These are phyloP conservation scores for Oryctolagus cuniculus DNA, from an alignment of 2,113 vertebrate genomes.

Conservation along the genomic window DNA sequence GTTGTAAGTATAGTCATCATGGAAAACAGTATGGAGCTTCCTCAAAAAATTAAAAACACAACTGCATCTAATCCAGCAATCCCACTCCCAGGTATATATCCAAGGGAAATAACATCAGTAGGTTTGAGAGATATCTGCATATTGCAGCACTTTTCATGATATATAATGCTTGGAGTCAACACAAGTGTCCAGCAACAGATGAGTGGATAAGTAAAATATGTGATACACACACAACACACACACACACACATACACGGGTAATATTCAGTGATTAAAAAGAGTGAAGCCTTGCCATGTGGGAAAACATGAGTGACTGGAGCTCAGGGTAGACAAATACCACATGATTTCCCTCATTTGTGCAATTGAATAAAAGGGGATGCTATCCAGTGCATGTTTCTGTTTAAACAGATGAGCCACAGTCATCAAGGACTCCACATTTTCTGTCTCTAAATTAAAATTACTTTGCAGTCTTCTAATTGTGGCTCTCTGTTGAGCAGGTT, in stretches of 20 bases:
- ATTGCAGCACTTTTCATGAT: not conserved
- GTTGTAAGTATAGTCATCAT: too few relatives aligned
- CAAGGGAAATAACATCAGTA: not conserved
- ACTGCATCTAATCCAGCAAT: too few relatives aligned
- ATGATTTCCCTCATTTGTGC: not conserved
- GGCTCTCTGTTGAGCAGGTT: slow-evolving; percentile 27
- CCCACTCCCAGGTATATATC: not conserved
- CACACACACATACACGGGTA: too few relatives aligned
- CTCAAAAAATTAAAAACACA: not conserved
- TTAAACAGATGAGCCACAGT: not conserved
- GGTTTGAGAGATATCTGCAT: not conserved
- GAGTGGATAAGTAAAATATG: not conserved
- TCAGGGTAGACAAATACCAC: not conserved
- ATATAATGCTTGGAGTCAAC: not conserved
- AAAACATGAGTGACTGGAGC: not conserved
- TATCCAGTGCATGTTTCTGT: slow-evolving; percentile 20
- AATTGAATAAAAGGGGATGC: not conserved
- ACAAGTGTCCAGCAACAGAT: not conserved
- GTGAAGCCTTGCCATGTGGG: not conserved
- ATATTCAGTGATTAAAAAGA: not conserved
- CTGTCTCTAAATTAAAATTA: slow-evolving; percentile 32
- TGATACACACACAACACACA: too few relatives aligned
- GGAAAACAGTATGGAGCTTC: not conserved
- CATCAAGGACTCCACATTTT: slow-evolving; percentile 26
- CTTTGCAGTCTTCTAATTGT: slow-evolving; percentile 52